phyloP scores from a whole-genome alignment of 2,797 vertebrate species.

The Typhlichthys eigenmanni region DNA sequence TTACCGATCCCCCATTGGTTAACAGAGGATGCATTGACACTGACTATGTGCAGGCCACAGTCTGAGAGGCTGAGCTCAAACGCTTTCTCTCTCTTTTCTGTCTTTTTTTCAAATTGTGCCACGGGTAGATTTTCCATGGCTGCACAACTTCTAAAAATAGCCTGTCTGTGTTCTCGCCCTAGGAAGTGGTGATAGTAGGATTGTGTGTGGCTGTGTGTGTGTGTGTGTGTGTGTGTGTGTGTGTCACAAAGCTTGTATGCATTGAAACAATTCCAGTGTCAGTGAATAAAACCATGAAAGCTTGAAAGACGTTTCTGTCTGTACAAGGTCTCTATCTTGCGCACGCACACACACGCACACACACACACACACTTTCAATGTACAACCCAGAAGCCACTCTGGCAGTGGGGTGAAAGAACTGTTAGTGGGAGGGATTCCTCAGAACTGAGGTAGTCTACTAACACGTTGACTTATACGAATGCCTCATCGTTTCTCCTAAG shows the following conservation, averaged over 20 bases:
- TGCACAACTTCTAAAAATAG: conserved; percentile 71
- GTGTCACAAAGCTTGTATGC: conserved; percentile 52
- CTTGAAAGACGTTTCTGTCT: conserved; percentile 52
- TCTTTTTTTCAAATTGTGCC: conserved; percentile 44
- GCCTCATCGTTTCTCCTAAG: conserved; percentile 36
- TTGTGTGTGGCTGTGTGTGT: conserved; percentile 42
- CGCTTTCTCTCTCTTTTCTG: conserved; percentile 34
- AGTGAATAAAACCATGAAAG: conserved; percentile 44
- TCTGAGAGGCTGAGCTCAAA: conserved; percentile 22
- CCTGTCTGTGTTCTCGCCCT: conserved; percentile 53
- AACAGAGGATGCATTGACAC: conserved; percentile 19
- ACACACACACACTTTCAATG: not conserved
- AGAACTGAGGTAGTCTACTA: conserved; percentile 41
- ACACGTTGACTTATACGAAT: conserved; percentile 40
- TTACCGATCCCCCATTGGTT: not conserved
- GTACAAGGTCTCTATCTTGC: conserved; percentile 19
- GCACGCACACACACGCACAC: conserved; percentile 3
- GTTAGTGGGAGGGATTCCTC: conserved; percentile 48
- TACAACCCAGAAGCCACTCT: conserved; percentile 40
- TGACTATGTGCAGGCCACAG: conserved; percentile 11
- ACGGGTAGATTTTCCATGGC: conserved; percentile 63
- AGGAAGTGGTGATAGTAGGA: conserved; percentile 75
- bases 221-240: conserved; percentile 31
- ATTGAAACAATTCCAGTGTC: conserved; percentile 60
- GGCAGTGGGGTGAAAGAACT: conserved; percentile 17